A percentile compares a stretch with the other conserved stretches of the same genome.
Evolutionary conservation across 2,113 vertebrate genomes (phyloP).

Genomic region (Nesogale talazaci): DNA sequence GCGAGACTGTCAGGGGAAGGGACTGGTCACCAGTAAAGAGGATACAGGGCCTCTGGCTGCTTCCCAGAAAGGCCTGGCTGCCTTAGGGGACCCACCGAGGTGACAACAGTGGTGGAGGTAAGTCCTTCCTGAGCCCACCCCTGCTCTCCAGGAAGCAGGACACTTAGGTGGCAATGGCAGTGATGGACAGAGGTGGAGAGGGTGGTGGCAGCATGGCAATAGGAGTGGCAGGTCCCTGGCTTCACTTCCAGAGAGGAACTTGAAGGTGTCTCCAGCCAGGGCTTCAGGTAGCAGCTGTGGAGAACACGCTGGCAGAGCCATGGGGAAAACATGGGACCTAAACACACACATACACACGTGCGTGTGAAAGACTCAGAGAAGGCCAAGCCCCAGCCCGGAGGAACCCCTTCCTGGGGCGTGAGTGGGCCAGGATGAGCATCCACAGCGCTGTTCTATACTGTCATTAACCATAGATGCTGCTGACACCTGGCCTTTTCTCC

Average conservation of each 20-base stretch:
- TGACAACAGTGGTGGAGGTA: background rate
- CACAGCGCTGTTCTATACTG: background rate
- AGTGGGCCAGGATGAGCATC: background rate
- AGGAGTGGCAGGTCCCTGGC: background rate
- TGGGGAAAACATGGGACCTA: background rate
- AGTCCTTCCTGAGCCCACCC: background rate
- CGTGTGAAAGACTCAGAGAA: no score
- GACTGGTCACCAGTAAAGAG: no score
- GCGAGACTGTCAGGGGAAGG: background rate
- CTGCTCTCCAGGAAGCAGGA: background rate
- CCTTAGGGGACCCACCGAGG: background rate
- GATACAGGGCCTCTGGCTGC: background rate
- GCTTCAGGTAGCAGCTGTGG: background rate
- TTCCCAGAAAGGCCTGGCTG: background rate
- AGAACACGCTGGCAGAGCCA: background rate
- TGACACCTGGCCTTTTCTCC: background rate
- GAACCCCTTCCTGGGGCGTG: fast-evolving
- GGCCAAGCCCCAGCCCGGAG: background rate
- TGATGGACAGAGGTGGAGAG: background rate
- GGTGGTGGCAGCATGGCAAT: background rate
- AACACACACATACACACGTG: no score
- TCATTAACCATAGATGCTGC: background rate
- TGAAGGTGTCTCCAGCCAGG: background rate
- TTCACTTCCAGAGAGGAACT: background rate
- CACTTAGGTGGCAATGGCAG: background rate